A percentile compares a stretch with the other conserved stretches of the same genome.
These are phyloP conservation scores for Molothrus aeneus DNA, from an alignment of 2,797 vertebrate species.

Conservation along the genomic window DNA sequence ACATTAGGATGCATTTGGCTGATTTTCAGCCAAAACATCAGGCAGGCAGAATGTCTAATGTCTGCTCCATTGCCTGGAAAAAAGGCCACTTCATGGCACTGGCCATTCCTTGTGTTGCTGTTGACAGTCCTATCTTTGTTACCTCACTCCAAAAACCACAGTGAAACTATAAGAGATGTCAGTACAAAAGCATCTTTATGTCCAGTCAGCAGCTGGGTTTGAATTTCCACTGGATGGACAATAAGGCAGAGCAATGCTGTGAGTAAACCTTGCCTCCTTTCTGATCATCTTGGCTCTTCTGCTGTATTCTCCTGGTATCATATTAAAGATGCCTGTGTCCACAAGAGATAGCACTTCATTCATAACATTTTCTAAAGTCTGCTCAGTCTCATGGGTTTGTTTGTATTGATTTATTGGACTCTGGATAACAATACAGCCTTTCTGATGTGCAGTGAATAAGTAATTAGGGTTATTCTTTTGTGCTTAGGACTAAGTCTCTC, in stretches of 20 bases:
- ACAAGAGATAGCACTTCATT: background rate
- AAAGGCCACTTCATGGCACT: background rate
- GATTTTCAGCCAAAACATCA: background rate
- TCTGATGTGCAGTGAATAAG: background rate
- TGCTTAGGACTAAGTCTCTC: background rate
- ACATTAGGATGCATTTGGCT: background rate
- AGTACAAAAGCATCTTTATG: fast-evolving
- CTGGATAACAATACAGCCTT: background rate
- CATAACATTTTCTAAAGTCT: background rate
- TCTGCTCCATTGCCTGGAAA: background rate
- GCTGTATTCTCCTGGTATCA: background rate
- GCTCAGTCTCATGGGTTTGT: background rate
- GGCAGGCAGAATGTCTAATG: background rate
- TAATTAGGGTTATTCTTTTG: background rate
- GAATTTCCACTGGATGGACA: background rate
- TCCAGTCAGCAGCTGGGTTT: background rate
- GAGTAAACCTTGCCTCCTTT: background rate
- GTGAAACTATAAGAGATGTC: background rate
- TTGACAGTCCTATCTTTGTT: background rate
- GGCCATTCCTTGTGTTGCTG: fast-evolving
- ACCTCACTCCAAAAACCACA: background rate
- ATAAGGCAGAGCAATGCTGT: background rate
- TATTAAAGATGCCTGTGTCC: background rate
- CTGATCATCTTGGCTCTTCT: background rate
- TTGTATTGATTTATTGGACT: background rate